Percentiles rank a stretch among this genome's conserved stretches.
Evolutionary conservation across 1,140 invertebrate genomes (phyloP).

Genomic region (Eurosta solidaginis): DNA sequence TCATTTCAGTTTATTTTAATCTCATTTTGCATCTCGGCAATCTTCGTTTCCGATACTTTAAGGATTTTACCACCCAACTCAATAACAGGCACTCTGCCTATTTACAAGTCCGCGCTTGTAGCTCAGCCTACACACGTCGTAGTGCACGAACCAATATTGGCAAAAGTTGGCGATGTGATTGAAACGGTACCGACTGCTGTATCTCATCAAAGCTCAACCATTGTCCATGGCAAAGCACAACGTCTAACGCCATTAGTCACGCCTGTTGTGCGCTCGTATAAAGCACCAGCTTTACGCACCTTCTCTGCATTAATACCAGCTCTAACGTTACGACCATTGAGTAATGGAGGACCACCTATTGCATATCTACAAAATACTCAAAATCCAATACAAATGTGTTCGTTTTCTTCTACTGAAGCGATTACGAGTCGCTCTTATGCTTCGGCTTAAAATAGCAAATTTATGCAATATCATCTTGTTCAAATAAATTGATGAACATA

Average conservation of each 20-base stretch:
- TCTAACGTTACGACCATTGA: neutral
- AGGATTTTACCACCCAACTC: neutral
- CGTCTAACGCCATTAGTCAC: slow-evolving; percentile 51
- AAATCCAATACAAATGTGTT: slow-evolving; percentile 7
- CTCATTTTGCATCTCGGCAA: neutral
- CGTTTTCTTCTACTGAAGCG: neutral
- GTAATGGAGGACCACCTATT: neutral
- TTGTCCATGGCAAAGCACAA: slow-evolving; percentile 59
- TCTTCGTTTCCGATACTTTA: neutral
- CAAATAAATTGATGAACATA: no score
- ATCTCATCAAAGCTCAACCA: slow-evolving; percentile 63
- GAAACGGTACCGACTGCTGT: slow-evolving; percentile 57
- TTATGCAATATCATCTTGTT: no score
- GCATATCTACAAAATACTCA: neutral
- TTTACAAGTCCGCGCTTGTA: neutral
- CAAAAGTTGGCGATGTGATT: slow-evolving; percentile 49
- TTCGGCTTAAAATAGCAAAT: neutral
- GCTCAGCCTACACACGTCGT: slow-evolving; percentile 18
- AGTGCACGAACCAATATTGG: slow-evolving; percentile 48
- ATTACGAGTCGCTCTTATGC: neutral
- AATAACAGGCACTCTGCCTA: neutral
- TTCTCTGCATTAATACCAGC: neutral
- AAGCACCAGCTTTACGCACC: slow-evolving; percentile 32
- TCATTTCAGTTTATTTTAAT: neutral
- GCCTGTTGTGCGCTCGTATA: slow-evolving; percentile 44